phyloP scores from a whole-genome alignment of 2,797 vertebrate genomes.

The Threskiornis aethiopicus region DNA sequence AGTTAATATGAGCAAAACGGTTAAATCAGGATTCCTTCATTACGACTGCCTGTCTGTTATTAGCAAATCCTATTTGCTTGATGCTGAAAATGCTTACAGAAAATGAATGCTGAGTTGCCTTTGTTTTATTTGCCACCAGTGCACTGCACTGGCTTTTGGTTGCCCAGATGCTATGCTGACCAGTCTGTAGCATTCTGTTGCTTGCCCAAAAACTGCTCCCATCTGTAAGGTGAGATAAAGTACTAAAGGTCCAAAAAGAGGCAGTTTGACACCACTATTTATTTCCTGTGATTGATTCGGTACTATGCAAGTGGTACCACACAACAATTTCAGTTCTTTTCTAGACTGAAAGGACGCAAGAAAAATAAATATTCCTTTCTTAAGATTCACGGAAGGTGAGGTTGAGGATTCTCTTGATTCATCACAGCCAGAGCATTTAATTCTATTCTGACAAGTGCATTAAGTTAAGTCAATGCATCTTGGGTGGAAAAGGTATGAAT shows the following conservation, averaged over 20 bases:
- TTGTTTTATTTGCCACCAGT: background rate
- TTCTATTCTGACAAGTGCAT: background rate
- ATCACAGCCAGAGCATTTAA: background rate
- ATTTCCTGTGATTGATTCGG: slow-evolving; percentile 18
- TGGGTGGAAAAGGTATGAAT: background rate
- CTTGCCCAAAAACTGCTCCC: background rate
- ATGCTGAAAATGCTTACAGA: background rate
- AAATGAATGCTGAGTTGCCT: background rate
- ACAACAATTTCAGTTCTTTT: background rate
- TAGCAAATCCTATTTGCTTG: background rate
- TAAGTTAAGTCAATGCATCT: background rate
- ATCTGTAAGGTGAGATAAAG: background rate
- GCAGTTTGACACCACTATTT: background rate
- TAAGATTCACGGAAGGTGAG: background rate
- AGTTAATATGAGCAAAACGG: background rate
- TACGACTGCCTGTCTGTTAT: background rate
- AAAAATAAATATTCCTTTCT: background rate
- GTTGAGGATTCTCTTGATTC: background rate
- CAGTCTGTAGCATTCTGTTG: background rate
- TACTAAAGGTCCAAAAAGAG: background rate
- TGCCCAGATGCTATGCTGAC: background rate
- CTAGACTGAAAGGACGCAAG: background rate
- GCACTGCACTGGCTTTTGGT: background rate
- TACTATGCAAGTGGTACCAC: background rate
- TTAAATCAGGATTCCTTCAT: background rate